A percentile compares a stretch with the other conserved stretches of the same genome.
phyloP scores from a whole-genome alignment of 2,113 vertebrate genomes.

The Bungarus multicinctus region DNA sequence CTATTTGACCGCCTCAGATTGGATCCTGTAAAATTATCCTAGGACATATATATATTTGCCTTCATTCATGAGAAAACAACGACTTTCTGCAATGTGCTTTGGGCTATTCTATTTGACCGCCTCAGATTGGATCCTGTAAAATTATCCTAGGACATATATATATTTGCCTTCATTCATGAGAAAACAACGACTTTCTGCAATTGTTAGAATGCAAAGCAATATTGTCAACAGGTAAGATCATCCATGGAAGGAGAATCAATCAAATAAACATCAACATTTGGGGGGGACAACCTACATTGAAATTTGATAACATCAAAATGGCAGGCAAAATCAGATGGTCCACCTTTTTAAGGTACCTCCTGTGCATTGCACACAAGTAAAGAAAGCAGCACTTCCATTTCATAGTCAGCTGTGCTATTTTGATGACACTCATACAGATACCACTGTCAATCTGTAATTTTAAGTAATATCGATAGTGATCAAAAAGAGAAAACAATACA shows the following conservation, averaged over 20 bases:
- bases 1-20: too few species aligned
- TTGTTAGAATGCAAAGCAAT: constrained; percentile 60
- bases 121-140: too few species aligned
- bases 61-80: constrained; percentile 45
- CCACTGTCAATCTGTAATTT: not conserved
- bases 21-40: too few species aligned
- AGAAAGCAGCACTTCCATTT: not conserved
- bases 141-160: too few species aligned
- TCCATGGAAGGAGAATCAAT: not conserved
- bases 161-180: too few species aligned
- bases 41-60: too few species aligned
- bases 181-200: constrained; percentile 56
- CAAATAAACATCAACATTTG: not conserved
- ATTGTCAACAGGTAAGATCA: constrained; percentile 21
- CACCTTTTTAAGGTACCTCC: not conserved
- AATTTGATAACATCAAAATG: not conserved
- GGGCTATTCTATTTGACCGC: too few species aligned
- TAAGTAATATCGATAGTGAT: not conserved
- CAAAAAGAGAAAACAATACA: not conserved
- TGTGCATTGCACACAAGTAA: not conserved
- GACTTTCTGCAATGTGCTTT: constrained; percentile 11
- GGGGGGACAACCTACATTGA: not conserved
- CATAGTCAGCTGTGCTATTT: not conserved
- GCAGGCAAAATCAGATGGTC: not conserved
- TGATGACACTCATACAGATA: not conserved